Percentiles rank a stretch among this genome's conserved stretches.
Conservation (phyloP, 2,797 vertebrate species). For the Artibeus jamaicensis region DNA sequence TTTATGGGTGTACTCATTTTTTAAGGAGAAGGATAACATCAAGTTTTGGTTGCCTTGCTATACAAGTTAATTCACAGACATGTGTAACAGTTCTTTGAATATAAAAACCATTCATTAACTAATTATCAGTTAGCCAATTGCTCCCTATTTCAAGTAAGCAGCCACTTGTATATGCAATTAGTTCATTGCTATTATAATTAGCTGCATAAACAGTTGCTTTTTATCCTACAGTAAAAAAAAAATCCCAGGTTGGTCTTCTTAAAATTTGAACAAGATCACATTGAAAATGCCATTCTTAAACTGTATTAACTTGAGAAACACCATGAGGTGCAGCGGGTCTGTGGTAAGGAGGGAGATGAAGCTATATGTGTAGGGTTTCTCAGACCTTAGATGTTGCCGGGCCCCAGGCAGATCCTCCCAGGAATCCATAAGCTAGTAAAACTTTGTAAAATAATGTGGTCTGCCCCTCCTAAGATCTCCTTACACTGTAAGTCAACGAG, state of each 20-base stretch:
- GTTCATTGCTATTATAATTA: conserved; percentile 67
- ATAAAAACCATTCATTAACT: conserved; percentile 66
- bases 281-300: not conserved
- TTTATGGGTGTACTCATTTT: not conserved
- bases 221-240: not conserved
- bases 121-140: conserved; percentile 66
- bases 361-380: conserved; percentile 23
- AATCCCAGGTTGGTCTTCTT: conserved; percentile 15
- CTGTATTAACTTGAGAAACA: not conserved
- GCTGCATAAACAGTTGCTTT: conserved; percentile 31
- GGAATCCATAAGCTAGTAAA: conserved; percentile 3
- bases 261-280: conserved; percentile 28
- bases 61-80: conserved; percentile 35
- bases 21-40: not conserved
- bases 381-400: not conserved
- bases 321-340: conserved; percentile 22
- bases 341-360: conserved; percentile 42
- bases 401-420: not conserved
- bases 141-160: conserved; percentile 64
- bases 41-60: not conserved
- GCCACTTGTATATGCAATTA: conserved; percentile 68
- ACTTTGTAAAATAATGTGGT: conserved; percentile 30
- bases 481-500: not conserved
- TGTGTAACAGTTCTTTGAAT: conserved; percentile 52
- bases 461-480: conserved; percentile 19